A percentile compares a stretch with the other conserved stretches of the same genome.
Conservation (phyloP, 2,797 vertebrate genomes). For the Bryconaethiops microstoma region DNA sequence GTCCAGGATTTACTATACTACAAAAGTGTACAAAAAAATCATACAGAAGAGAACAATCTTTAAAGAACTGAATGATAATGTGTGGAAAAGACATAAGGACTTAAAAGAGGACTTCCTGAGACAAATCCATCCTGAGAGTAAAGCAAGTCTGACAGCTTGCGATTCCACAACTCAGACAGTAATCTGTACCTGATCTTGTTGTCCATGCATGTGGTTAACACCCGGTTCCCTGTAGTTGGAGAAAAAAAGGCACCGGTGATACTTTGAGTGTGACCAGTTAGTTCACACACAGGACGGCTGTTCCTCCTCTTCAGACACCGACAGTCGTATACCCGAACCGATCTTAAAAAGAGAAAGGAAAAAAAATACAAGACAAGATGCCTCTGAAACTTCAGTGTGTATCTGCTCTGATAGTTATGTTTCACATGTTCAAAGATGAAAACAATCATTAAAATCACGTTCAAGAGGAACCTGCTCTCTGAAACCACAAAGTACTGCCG, state of each 20-base stretch:
- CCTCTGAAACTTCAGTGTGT: too few species aligned
- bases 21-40: too few species aligned
- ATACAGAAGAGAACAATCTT: too few species aligned
- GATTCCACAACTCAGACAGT: too few species aligned
- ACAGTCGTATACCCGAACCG: conserved; percentile 81
- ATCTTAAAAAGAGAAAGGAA: conserved; percentile 59
- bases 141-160: too few species aligned
- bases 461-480: conserved; percentile 72
- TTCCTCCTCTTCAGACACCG: conserved; percentile 71
- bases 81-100: too few species aligned
- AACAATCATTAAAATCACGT: not conserved
- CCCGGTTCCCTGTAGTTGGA: conserved; percentile 81
- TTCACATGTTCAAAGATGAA: not conserved
- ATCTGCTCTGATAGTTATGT: not conserved
- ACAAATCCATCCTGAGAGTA: too few species aligned
- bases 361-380: not conserved
- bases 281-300: conserved; percentile 70
- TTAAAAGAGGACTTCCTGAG: too few species aligned
- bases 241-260: conserved; percentile 88
- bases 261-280: conserved; percentile 75
- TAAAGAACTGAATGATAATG: too few species aligned
- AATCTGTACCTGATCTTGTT: conserved; percentile 78
- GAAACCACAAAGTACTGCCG: conserved; percentile 84
- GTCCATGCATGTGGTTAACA: conserved; percentile 85
- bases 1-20: too few species aligned